phyloP scores from a whole-genome alignment of 2,113 vertebrate species.

The Gobius niger region DNA sequence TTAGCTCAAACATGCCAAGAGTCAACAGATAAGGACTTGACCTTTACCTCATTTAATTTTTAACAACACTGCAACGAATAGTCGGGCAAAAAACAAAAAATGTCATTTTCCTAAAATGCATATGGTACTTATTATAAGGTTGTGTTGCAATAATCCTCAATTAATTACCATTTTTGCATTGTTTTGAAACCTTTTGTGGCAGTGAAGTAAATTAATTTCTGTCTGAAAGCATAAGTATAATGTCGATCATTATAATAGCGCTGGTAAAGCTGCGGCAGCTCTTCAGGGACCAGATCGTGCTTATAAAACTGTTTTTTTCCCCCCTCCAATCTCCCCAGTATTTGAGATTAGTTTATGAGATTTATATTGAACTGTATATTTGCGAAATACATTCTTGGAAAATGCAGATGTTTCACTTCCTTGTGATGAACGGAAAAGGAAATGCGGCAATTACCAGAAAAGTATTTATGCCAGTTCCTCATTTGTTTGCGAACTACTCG shows the following conservation, averaged over 20 bases:
- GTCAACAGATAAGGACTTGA: neutral
- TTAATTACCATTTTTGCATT: too few species aligned
- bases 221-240: too few species aligned
- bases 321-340: too few species aligned
- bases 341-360: too few species aligned
- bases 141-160: neutral
- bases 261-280: too few species aligned
- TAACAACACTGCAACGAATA: neutral
- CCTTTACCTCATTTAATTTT: neutral
- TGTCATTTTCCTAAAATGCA: neutral
- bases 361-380: neutral
- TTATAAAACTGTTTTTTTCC: too few species aligned
- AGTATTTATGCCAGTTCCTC: neutral
- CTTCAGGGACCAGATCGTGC: too few species aligned
- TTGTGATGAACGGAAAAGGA: neutral
- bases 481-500: neutral
- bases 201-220: too few species aligned
- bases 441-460: neutral
- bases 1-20: neutral
- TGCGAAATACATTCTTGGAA: neutral
- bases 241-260: too few species aligned
- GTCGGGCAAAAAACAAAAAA: too few species aligned
- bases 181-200: too few species aligned
- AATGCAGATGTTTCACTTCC: neutral
- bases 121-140: neutral